These are phyloP conservation scores for Zaprionus africanus DNA, from an alignment of 1,140 invertebrate genomes.

Conservation along the genomic window DNA sequence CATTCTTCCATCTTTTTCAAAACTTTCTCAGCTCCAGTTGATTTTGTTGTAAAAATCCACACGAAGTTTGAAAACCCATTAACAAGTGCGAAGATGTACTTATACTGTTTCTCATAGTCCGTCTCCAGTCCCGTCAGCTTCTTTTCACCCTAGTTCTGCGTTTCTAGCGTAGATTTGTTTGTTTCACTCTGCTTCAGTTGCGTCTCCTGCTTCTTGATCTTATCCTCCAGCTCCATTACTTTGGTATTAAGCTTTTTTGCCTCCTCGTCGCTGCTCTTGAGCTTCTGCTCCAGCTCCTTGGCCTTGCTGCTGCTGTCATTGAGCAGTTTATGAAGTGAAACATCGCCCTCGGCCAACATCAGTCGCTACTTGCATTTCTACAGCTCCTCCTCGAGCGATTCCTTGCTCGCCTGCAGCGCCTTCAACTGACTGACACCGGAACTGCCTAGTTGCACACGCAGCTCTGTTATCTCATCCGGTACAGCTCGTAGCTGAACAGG, in stretches of 20 bases:
- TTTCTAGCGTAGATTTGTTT: constrained; percentile 61
- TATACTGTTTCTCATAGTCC: constrained; percentile 88
- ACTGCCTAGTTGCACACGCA: constrained; percentile 70
- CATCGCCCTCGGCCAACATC: constrained; percentile 65
- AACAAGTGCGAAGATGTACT: no score
- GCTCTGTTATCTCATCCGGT: constrained; percentile 79
- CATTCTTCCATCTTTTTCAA: no score
- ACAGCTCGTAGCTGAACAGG: no score
- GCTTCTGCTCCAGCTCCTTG: constrained; percentile 74
- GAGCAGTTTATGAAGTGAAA: constrained; percentile 66
- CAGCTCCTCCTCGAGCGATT: constrained; percentile 66
- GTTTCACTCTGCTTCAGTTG: constrained; percentile 71
- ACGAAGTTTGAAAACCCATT: no score
- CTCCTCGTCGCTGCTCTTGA: constrained; percentile 77
- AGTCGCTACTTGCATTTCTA: constrained; percentile 70
- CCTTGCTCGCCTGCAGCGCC: constrained; percentile 68
- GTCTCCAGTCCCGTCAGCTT: constrained; percentile 88
- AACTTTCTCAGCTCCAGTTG: no score
- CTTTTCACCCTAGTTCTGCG: constrained; percentile 79
- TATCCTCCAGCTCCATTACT: constrained; percentile 79
- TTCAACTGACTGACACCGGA: constrained; percentile 63
- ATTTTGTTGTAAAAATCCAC: no score
- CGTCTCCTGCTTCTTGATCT: constrained; percentile 75
- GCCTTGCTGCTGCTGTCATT: constrained; percentile 59
- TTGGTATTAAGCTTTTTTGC: constrained; percentile 64